Evolutionary conservation across 2,888 invertebrate genomes (phyloP), one percentile per base, ranked within the genome.

Genomic region (Mesorhabditis spiculigera): DNA sequence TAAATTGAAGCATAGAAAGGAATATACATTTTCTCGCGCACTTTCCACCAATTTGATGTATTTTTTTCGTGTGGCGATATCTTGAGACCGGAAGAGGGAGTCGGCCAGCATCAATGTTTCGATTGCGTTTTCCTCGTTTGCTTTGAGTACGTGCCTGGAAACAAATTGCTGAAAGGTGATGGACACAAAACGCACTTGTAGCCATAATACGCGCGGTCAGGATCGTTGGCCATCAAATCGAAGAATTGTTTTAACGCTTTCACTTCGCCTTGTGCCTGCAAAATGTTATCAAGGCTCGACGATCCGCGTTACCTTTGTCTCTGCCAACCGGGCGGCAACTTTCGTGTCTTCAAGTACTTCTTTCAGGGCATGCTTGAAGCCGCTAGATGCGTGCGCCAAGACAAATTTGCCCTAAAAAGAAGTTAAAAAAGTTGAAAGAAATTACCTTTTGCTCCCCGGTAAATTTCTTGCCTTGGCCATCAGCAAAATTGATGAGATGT

Each of bases 161-260:
- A 28, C 8, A n/a, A 41, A 61, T 41, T 28, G n/a, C 1, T 50
- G 58, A 13, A 10, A 50, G n/a, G n/a, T 50, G 10, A 50, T 13
- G n/a, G 58, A 50, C 42, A 16, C 65, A 45, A 42, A 41, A 70
- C 74, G 71, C 45, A 78, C 78, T 81, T 82, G 73, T 77, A 91
- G 65, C 98, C 98, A 88, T 99, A 98, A 88, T 94, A 97, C 0
- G 98, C 98, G 87, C 93, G 92, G 4, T 92, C 91, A 0, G 96
- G 94, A 86, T 98, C 96, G 73, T 90, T 90, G 85, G 94, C 93
- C 75, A 98, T 88, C 89, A 92, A 92, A 28, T 91, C 91, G 86
- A 94, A 94, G 88, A 99, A 98, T 76, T 90, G 90, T 86, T 97
- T 95, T 68, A 99, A 87, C 2, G 91, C 90, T 86, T 93, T 87